These are phyloP conservation scores for Tridacna crocea DNA, from an alignment of 2,888 invertebrate species.

Conservation along the genomic window DNA sequence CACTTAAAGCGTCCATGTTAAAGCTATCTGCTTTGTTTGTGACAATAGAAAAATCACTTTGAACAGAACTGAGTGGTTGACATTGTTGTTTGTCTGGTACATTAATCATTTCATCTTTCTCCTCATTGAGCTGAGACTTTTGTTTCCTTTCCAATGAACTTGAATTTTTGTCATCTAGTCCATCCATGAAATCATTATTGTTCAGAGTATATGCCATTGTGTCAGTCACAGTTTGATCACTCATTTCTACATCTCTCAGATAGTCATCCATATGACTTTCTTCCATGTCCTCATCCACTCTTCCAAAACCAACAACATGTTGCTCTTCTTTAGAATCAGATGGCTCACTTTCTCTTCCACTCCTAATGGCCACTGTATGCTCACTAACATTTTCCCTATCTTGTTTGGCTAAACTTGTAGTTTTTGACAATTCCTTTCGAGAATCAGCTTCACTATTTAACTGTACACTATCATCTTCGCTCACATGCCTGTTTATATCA, in stretches of 20 bases:
- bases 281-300: slow-evolving; percentile 60
- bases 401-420: neutral
- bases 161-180: neutral
- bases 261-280: slow-evolving; percentile 71
- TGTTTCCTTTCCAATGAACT: neutral
- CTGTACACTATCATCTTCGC: neutral
- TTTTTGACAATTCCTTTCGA: neutral
- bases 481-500: neutral
- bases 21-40: neutral
- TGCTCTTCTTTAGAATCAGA: slow-evolving; percentile 23
- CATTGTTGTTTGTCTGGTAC: neutral
- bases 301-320: slow-evolving; percentile 54
- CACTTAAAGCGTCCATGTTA: neutral
- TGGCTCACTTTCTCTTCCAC: neutral
- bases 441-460: neutral
- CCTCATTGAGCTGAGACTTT: neutral
- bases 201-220: slow-evolving; percentile 7
- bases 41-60: neutral
- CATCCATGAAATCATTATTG: neutral
- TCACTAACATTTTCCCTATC: neutral
- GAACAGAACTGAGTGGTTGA: neutral
- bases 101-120: neutral
- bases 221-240: slow-evolving; percentile 8
- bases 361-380: neutral
- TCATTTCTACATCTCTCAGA: slow-evolving; percentile 39